Conservation (phyloP, 2,888 invertebrate species). For the Spodoptera exigua region DNA sequence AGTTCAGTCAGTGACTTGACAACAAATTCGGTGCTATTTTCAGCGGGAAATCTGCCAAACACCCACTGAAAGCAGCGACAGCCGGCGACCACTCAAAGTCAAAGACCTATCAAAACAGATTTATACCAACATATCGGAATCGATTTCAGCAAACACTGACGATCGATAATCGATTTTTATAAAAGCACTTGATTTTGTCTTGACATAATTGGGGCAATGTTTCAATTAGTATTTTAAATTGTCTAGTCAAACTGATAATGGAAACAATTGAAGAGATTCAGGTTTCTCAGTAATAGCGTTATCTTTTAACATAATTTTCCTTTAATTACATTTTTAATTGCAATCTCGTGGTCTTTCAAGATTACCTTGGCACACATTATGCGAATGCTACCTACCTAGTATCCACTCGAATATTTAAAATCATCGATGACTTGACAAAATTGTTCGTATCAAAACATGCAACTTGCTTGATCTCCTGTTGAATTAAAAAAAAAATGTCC, state of each 20-base stretch:
- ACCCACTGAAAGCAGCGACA: slow-evolving; percentile 29
- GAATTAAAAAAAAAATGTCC: slow-evolving; percentile 10
- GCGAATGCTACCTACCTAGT: no score
- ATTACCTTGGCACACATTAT: no score
- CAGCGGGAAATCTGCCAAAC: slow-evolving; percentile 55
- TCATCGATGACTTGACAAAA: slow-evolving; percentile 16
- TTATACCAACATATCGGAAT: slow-evolving; percentile 17
- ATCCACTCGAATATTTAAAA: slow-evolving; percentile 11
- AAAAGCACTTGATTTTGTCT: no score
- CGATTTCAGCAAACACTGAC: slow-evolving; percentile 35
- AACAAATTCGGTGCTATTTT: slow-evolving; percentile 57
- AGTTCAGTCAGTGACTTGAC: slow-evolving; percentile 20
- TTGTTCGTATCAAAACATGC: slow-evolving; percentile 7
- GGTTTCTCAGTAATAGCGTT: not conserved
- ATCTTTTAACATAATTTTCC: no score
- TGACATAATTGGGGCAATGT: slow-evolving; percentile 42
- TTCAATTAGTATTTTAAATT: slow-evolving; percentile 16
- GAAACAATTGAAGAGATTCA: no score
- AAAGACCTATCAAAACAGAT: slow-evolving; percentile 55
- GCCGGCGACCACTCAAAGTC: slow-evolving; percentile 40
- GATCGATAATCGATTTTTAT: slow-evolving; percentile 17
- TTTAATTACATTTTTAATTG: no score
- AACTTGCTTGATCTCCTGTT: not conserved
- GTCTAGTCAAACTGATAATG: not conserved
- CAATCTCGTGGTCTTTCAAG: no score